Conservation (phyloP, 2,888 invertebrate species). For the Papilio gigon region DNA sequence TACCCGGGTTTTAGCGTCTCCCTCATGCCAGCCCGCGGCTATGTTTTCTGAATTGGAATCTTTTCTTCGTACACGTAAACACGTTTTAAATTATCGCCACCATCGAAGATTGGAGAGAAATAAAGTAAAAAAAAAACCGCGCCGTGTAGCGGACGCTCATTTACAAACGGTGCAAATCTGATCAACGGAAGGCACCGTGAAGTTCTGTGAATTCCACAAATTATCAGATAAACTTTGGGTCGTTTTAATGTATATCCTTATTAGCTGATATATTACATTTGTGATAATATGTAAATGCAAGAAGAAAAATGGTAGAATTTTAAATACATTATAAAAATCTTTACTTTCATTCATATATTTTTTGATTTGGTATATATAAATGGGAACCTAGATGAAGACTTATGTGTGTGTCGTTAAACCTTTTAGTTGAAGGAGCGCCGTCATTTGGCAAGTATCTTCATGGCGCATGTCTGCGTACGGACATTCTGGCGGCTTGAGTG, state of each 20-base stretch:
- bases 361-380: not conserved
- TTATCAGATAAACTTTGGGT: conserved; percentile 3
- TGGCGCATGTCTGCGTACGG: not conserved
- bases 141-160: conserved; percentile 37
- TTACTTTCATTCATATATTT: not conserved
- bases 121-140: conserved; percentile 52
- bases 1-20: conserved; percentile 46
- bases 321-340: not conserved
- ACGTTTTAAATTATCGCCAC: conserved; percentile 66
- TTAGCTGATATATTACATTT: not conserved
- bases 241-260: conserved; percentile 2
- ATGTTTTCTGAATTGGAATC: conserved; percentile 45
- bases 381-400: not conserved
- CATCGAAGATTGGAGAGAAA: conserved; percentile 60
- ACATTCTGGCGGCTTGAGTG: conserved; percentile 19
- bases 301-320: not conserved
- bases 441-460: conserved; percentile 5
- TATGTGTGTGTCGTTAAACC: conserved; percentile 5
- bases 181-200: conserved; percentile 26
- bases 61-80: conserved; percentile 53
- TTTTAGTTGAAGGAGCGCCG: not conserved
- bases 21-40: conserved; percentile 51
- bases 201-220: conserved; percentile 16
- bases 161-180: conserved; percentile 34
- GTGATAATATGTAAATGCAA: not conserved